Percentiles rank a stretch among this genome's conserved stretches.
Evolutionary conservation across 2,797 vertebrate genomes (phyloP).

Genomic region (Muraenolepis orangiensis): DNA sequence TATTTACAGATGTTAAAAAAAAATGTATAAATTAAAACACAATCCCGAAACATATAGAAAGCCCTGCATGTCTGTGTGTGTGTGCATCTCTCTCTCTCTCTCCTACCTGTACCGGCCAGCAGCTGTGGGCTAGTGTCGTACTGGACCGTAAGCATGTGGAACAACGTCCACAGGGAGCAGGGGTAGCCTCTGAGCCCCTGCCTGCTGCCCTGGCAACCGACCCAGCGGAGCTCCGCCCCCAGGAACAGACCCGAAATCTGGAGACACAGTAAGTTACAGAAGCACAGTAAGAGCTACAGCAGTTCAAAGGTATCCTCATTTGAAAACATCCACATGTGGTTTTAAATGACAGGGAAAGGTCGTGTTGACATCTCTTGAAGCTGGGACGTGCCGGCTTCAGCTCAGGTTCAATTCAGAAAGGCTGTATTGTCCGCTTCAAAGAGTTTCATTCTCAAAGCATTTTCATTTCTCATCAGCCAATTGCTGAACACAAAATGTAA

Average conservation of each 20-base stretch:
- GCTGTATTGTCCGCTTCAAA: not conserved
- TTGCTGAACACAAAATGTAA: not conserved
- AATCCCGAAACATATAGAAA: not conserved
- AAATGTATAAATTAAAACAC: not conserved
- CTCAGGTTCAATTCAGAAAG: not conserved
- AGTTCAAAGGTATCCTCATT: not conserved
- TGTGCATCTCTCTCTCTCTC: not conserved
- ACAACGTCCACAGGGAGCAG: constrained; percentile 91
- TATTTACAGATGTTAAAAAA: not conserved
- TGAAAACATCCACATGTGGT: not conserved
- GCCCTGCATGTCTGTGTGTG: too few species aligned
- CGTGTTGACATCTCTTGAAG: not conserved
- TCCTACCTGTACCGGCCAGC: constrained; percentile 82
- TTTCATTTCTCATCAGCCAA: not conserved
- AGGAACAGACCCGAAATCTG: constrained; percentile 94
- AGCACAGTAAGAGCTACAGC: not conserved
- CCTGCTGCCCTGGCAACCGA: constrained; percentile 89
- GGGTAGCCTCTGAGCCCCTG: constrained; percentile 85
- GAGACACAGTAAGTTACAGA: constrained; percentile 11
- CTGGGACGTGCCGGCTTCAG: not conserved
- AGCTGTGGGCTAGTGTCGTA: constrained; percentile 74
- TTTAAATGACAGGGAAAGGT: not conserved
- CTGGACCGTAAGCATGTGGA: constrained; percentile 85
- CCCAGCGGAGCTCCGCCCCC: constrained; percentile 79
- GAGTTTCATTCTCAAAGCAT: not conserved